Conservation (phyloP, 1,140 invertebrate genomes). For the Psix sp. region DNA sequence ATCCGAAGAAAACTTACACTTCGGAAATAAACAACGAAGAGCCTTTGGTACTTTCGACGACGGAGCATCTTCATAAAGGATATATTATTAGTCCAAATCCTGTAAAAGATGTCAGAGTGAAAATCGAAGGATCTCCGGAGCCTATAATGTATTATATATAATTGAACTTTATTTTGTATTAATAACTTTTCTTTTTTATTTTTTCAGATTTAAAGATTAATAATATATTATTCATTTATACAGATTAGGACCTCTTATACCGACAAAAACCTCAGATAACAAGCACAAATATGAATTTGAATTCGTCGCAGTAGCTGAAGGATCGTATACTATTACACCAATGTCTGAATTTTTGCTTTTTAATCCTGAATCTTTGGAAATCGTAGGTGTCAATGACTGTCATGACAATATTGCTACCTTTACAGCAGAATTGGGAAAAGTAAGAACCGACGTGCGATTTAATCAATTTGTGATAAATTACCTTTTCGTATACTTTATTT, state of each 20-base stretch:
- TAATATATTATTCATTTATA: too few relatives aligned
- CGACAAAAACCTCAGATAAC: conserved; percentile 55
- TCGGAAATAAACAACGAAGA: conserved; percentile 71
- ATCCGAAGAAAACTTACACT: conserved; percentile 77
- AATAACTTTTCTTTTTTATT: not conserved
- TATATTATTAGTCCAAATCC: conserved; percentile 63
- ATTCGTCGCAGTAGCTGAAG: conserved; percentile 78
- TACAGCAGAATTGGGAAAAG: conserved; percentile 75
- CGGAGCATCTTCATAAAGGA: conserved; percentile 69
- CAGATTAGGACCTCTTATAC: conserved; percentile 70
- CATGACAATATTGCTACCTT: conserved; percentile 79
- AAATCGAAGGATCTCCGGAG: conserved; percentile 62
- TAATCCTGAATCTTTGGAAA: conserved; percentile 79
- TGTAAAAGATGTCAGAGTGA: conserved; percentile 63
- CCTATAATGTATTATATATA: conserved; percentile 65
- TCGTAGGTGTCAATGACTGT: conserved; percentile 85
- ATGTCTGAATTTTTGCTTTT: conserved; percentile 84
- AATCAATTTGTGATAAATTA: conserved; percentile 5
- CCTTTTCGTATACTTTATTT: conserved; percentile 16
- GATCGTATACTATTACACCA: conserved; percentile 80
- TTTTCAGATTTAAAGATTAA: too few relatives aligned
- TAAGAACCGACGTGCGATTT: conserved; percentile 38
- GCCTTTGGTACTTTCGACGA: conserved; percentile 69
- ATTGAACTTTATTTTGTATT: conserved; percentile 14
- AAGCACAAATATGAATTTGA: conserved; percentile 77